These are phyloP conservation scores for Ridgeia piscesae DNA, from an alignment of 1,140 invertebrate genomes.

Conservation along the genomic window DNA sequence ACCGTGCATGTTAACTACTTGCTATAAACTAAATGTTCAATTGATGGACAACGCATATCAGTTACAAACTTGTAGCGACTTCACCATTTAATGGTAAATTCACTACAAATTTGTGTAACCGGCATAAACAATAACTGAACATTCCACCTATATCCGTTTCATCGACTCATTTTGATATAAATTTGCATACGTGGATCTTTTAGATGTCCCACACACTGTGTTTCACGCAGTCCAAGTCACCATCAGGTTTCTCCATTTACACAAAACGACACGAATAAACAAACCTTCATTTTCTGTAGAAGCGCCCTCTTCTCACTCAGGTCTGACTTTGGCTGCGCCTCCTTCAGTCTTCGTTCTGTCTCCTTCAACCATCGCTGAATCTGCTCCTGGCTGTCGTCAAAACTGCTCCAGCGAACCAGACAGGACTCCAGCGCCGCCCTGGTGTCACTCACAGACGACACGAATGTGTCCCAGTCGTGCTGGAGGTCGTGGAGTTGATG, in stretches of 20 bases:
- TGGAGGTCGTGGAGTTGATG: slow-evolving; percentile 79
- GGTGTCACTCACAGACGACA: slow-evolving; percentile 85
- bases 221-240: too few relatives aligned
- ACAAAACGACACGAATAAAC: background rate
- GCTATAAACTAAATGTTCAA: background rate
- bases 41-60: too few relatives aligned
- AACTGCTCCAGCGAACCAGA: slow-evolving; percentile 77
- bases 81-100: too few relatives aligned
- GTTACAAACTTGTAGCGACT: too few relatives aligned
- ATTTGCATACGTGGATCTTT: too few relatives aligned
- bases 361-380: slow-evolving; percentile 94
- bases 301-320: slow-evolving; percentile 86
- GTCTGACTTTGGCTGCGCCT: slow-evolving; percentile 66
- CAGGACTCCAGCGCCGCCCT: slow-evolving; percentile 90
- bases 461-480: slow-evolving; percentile 84
- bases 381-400: slow-evolving; percentile 87
- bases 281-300: slow-evolving; percentile 83
- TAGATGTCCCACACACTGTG: too few relatives aligned
- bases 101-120: too few relatives aligned
- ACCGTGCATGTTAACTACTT: background rate
- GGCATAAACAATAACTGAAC: background rate
- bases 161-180: too few relatives aligned
- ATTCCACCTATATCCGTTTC: too few relatives aligned
- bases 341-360: slow-evolving; percentile 73
- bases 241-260: too few relatives aligned